A percentile compares a stretch with the other conserved stretches of the same genome.
Evolutionary conservation across 2,797 vertebrate genomes (phyloP).

Genomic region (Crax fasciolata): DNA sequence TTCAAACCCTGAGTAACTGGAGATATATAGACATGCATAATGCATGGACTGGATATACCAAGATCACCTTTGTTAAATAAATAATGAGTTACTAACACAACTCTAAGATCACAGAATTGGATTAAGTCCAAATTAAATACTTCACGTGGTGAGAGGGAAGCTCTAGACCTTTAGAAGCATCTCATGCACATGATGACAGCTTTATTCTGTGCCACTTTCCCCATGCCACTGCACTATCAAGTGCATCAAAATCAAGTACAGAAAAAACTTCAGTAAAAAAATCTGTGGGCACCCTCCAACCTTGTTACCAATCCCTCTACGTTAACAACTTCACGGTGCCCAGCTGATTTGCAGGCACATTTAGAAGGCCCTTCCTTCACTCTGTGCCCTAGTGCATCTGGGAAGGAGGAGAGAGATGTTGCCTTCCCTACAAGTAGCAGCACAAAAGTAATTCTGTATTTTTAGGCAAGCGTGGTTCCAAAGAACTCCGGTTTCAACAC

Average conservation of each 20-base stretch:
- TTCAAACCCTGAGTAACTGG: not conserved
- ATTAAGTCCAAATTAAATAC: not conserved
- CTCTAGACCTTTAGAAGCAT: not conserved
- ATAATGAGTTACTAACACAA: not conserved
- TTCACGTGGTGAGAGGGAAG: not conserved
- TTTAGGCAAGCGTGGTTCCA: not conserved
- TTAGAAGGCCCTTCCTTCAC: not conserved
- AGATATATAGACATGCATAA: not conserved
- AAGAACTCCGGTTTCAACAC: not conserved
- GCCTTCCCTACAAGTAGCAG: not conserved
- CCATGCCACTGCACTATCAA: not conserved
- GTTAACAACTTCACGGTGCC: not conserved
- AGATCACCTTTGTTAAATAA: not conserved
- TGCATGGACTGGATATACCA: not conserved
- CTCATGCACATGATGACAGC: not conserved
- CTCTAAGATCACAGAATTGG: not conserved
- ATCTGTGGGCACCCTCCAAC: not conserved
- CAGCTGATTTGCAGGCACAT: not conserved
- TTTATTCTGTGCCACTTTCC: not conserved
- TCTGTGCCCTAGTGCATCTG: not conserved
- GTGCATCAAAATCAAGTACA: not conserved
- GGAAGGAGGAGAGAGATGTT: not conserved
- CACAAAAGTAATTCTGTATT: not conserved
- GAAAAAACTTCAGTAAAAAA: not conserved
- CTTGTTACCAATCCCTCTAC: not conserved